Conservation (phyloP, 2,113 vertebrate species). For the Paedocypris sp. region DNA sequence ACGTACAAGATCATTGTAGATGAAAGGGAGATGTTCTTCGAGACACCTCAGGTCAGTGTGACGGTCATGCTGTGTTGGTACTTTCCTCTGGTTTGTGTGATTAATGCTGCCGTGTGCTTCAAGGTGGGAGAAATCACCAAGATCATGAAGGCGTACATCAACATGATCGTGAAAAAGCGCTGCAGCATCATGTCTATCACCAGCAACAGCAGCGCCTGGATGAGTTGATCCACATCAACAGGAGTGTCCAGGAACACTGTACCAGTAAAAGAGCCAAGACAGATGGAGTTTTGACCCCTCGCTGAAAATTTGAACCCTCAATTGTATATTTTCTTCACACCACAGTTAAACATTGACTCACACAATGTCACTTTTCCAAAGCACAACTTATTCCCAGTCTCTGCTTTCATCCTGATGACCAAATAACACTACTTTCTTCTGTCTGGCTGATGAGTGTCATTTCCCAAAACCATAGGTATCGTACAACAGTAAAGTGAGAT, state of each 20-base stretch:
- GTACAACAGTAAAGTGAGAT: too few relatives aligned
- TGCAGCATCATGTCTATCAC: constrained; percentile 79
- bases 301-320: too few relatives aligned
- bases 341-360: neutral
- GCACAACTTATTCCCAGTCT: constrained; percentile 26
- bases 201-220: constrained; percentile 67
- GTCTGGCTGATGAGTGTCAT: too few relatives aligned
- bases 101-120: constrained; percentile 15
- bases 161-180: constrained; percentile 87
- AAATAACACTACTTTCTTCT: neutral
- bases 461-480: too few relatives aligned
- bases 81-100: neutral
- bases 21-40: constrained; percentile 89
- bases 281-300: neutral
- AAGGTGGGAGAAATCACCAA: constrained; percentile 85
- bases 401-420: constrained; percentile 10
- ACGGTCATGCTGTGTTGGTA: too few relatives aligned
- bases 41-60: constrained; percentile 76
- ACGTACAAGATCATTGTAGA: constrained; percentile 89
- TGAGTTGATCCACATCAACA: constrained; percentile 63
- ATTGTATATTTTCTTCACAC: neutral
- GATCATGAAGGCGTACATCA: constrained; percentile 91
- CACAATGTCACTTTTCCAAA: constrained; percentile 12
- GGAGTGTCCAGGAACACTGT: neutral
- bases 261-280: neutral